A percentile compares a stretch with the other conserved stretches of the same genome.
These are phyloP conservation scores for Mantis religiosa DNA, from an alignment of 2,888 invertebrate genomes.

Conservation along the genomic window DNA sequence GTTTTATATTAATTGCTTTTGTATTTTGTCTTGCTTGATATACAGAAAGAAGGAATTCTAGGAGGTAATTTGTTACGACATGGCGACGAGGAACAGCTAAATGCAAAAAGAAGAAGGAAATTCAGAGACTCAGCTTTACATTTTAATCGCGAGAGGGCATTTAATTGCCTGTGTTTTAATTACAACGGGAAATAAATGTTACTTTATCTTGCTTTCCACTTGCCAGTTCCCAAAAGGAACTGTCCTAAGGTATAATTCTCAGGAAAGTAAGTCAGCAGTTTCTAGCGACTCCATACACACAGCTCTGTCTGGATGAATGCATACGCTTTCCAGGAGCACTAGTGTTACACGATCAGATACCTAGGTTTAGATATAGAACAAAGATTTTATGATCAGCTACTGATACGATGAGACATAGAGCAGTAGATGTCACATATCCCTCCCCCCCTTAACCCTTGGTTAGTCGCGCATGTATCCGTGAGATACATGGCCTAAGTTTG, in stretches of 20 bases:
- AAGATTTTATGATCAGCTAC: neutral
- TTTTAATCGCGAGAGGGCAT: neutral
- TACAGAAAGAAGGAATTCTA: neutral
- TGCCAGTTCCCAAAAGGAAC: neutral
- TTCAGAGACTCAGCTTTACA: neutral
- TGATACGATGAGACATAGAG: neutral
- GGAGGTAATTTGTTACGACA: neutral
- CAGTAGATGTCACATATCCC: no score
- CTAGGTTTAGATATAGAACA: no score
- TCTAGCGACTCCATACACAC: neutral
- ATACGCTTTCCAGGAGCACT: neutral
- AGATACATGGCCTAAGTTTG: no score
- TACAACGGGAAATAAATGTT: slow-evolving; percentile 2
- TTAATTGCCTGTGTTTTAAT: slow-evolving; percentile 11
- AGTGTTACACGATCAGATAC: no score
- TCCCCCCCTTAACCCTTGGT: no score
- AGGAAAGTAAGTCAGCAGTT: neutral
- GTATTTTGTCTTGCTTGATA: neutral
- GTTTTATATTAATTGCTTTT: neutral
- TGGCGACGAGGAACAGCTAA: neutral
- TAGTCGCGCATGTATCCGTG: no score
- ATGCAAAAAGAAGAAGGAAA: neutral
- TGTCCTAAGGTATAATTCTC: neutral
- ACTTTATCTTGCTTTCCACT: neutral
- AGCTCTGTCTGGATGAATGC: neutral